Conservation (phyloP, 2,797 vertebrate genomes). For the Gambelia wislizenii region DNA sequence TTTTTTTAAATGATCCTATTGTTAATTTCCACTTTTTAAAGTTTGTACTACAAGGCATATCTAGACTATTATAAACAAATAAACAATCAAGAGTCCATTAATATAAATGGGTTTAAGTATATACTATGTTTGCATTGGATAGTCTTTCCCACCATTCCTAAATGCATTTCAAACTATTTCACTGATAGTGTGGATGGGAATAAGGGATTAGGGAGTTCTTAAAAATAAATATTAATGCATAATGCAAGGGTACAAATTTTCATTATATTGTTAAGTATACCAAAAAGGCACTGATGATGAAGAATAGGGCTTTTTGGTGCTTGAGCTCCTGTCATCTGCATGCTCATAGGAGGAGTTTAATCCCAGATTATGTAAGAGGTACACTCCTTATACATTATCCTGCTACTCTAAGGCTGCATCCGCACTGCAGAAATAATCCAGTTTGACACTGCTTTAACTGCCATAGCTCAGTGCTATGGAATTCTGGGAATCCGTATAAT, state of each 20-base stretch:
- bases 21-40: not conserved
- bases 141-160: not conserved
- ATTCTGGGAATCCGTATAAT: too few relatives aligned
- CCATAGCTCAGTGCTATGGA: too few relatives aligned
- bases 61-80: not conserved
- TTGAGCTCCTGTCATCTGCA: not conserved
- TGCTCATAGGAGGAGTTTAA: not conserved
- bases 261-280: not conserved
- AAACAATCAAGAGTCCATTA: not conserved
- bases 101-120: not conserved
- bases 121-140: not conserved
- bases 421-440: too few relatives aligned
- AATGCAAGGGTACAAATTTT: not conserved
- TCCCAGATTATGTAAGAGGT: not conserved
- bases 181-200: too few relatives aligned
- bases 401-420: not conserved
- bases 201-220: not conserved
- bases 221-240: not conserved
- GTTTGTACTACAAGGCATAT: not conserved
- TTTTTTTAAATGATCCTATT: not conserved
- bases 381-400: not conserved
- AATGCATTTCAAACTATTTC: not conserved
- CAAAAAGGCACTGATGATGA: too few relatives aligned
- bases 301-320: not conserved
- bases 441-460: too few relatives aligned